A percentile compares a stretch with the other conserved stretches of the same genome.
Conservation (phyloP, 2,888 invertebrate genomes). For the Tolmerus cingulatus region DNA sequence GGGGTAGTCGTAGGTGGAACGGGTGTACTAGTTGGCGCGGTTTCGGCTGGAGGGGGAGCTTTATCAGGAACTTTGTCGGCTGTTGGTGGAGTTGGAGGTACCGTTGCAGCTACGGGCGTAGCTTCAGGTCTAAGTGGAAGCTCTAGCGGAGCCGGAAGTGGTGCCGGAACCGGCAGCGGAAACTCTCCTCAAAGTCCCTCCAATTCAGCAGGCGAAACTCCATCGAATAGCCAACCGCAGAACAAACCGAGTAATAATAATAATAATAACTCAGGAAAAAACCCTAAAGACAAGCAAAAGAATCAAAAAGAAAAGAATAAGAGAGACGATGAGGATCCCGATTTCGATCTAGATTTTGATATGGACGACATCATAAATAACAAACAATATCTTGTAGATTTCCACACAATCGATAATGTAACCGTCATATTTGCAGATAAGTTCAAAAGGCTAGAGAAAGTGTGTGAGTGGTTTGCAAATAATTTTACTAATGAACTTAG, state of each 20-base stretch:
- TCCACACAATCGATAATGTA: not conserved
- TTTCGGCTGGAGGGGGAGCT: not conserved
- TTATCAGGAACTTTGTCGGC: not conserved
- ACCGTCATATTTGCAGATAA: not conserved
- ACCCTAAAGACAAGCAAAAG: too few species aligned
- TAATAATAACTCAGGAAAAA: not conserved
- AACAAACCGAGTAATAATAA: not conserved
- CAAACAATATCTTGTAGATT: not conserved
- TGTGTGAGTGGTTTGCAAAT: not conserved
- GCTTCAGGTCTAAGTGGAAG: too few species aligned
- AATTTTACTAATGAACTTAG: not conserved
- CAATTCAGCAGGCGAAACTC: not conserved
- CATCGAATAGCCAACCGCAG: not conserved
- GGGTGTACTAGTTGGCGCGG: not conserved
- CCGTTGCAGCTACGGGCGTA: not conserved
- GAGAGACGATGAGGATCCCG: not conserved
- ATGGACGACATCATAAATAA: not conserved
- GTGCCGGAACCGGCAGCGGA: not conserved
- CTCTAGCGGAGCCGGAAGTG: not conserved
- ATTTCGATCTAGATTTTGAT: not conserved
- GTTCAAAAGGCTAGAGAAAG: not conserved
- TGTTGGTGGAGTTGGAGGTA: not conserved
- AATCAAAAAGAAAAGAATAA: not conserved
- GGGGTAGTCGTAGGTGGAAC: not conserved
- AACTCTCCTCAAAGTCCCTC: not conserved